Evolutionary conservation across 1,140 invertebrate species (phyloP), one percentile per base, ranked within the genome.

Genomic region (Eriosoma lanigerum): DNA sequence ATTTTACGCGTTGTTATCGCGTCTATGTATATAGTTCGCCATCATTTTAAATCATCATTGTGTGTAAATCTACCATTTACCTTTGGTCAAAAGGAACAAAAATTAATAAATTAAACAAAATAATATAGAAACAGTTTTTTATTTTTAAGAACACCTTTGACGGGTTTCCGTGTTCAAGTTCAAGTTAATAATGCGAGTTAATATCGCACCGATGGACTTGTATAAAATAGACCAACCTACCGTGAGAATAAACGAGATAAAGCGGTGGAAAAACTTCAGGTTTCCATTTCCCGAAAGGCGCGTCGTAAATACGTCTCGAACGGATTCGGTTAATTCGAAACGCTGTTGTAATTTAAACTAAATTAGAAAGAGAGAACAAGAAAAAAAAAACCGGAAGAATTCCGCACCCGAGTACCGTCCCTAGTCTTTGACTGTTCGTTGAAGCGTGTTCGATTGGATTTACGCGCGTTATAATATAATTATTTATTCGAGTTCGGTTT

Each of bases 111-210:
- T n/a, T n/a, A n/a, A n/a, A n/a, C n/a, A n/a, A n/a, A n/a, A n/a
- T n/a, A n/a, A n/a, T n/a, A n/a, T n/a, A n/a, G n/a, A n/a, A n/a
- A n/a, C n/a, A n/a, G n/a, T n/a, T n/a, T n/a, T n/a, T n/a, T n/a
- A n/a, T n/a, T n/a, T n/a, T n/a, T n/a, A n/a, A 44, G 21, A n/a
- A 66, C 38, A 66, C 19, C 32, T 44, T 26, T 29, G n/a, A 32
- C 52, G 52, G 54, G 32, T 58, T 76, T 76, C 44, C 29, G 73
- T 38, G 73, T 76, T 76, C 54, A 58, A 38, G n/a, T 13, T n/a
- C 52, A 54, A 44, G 73, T 56, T n/a, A n/a, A 76, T 58, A 76
- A 76, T 76, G 32, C 52, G 50, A 58, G 73, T 76, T 58, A 75
- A 75, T 52, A 56, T 75, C 72, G 50, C 72, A 56, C 50, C 72